phyloP scores from a whole-genome alignment of 2,888 invertebrate species.

The Opisthograptis luteolata region DNA sequence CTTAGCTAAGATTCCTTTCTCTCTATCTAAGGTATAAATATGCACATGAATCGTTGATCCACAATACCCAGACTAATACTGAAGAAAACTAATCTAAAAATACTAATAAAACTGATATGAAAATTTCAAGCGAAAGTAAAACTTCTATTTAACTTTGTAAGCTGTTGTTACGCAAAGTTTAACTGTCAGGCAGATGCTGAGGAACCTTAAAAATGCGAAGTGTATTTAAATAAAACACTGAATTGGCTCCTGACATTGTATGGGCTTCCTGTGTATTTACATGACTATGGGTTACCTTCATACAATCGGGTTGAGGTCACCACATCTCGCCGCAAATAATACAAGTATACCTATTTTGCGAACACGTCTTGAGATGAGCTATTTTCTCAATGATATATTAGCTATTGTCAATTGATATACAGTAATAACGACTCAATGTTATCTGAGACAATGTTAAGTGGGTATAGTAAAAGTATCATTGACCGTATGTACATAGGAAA shows the following conservation, averaged over 20 bases:
- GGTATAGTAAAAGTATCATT: conserved; percentile 9
- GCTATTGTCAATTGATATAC: conserved; percentile 36
- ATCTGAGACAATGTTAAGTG: neutral
- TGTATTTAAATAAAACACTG: conserved; percentile 41
- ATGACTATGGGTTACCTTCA: conserved; percentile 77
- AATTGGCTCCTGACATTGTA: conserved; percentile 70
- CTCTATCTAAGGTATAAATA: no score
- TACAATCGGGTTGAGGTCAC: conserved; percentile 78
- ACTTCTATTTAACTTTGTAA: neutral
- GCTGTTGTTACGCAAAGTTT: neutral
- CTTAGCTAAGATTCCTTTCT: no score
- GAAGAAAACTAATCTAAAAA: no score
- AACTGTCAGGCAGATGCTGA: neutral
- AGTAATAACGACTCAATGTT: conserved; percentile 8
- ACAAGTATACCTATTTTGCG: conserved; percentile 34
- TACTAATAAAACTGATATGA: no score
- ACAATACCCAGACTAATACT: no score
- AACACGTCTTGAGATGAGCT: conserved; percentile 28
- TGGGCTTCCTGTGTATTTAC: conserved; percentile 77
- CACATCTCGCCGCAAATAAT: conserved; percentile 50
- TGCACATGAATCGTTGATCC: neutral
- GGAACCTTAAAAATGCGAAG: conserved; percentile 33
- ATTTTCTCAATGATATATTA: conserved; percentile 20
- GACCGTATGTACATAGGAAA: neutral
- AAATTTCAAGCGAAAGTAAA: no score